These are phyloP conservation scores for Gortyna flavago DNA, from an alignment of 2,888 invertebrate species.

Conservation along the genomic window DNA sequence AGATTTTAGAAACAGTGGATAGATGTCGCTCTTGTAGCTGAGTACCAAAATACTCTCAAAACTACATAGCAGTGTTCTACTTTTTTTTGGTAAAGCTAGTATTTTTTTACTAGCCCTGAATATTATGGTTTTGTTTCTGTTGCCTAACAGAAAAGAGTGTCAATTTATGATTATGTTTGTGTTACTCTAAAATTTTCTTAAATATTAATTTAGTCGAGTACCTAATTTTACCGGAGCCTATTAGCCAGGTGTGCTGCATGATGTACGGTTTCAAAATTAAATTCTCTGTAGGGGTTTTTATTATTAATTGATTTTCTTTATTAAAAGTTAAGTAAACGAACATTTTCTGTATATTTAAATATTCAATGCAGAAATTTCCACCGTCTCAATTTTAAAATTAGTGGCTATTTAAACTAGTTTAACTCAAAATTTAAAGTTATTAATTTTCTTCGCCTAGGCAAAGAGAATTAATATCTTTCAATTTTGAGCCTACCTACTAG, in stretches of 20 bases:
- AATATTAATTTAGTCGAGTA: slow-evolving; percentile 4
- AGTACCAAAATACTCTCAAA: slow-evolving; percentile 4
- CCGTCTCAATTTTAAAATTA: background rate
- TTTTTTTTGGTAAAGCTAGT: background rate
- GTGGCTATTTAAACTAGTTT: slow-evolving; percentile 15
- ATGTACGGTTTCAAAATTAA: slow-evolving; percentile 10
- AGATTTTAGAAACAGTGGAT: background rate
- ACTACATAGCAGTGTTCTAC: background rate
- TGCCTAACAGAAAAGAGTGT: no score
- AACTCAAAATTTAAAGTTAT: no score
- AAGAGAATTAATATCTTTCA: slow-evolving; percentile 47
- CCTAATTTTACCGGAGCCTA: slow-evolving; percentile 4
- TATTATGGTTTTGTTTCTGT: background rate
- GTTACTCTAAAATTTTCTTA: background rate
- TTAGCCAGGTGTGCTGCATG: slow-evolving; percentile 14
- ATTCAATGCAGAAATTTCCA: background rate
- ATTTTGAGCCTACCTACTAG: slow-evolving; percentile 30
- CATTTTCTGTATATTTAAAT: background rate
- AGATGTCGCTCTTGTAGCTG: slow-evolving; percentile 65
- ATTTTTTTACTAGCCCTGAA: background rate
- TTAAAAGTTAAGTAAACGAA: background rate
- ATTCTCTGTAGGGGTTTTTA: background rate
- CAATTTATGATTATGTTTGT: background rate
- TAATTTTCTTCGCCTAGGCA: no score
- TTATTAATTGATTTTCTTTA: slow-evolving; percentile 13